Base-by-base conservation (phyloP, 2,888 invertebrate genomes). In the Abscondita cerata region DNA sequence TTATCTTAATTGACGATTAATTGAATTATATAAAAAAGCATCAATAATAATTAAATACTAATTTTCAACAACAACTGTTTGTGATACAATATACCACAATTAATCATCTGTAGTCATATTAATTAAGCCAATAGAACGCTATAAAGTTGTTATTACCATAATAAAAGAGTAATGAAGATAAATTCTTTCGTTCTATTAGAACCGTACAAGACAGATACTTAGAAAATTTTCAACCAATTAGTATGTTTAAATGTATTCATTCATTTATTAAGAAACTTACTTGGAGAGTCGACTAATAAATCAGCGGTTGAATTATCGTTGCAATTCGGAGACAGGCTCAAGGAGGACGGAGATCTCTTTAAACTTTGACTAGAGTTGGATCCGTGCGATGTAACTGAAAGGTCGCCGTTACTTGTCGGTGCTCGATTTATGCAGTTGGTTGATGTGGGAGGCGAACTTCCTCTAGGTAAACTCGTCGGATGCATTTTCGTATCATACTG, bases 231-330 rank as follows among this genome's bases (percentile, higher is more conserved):
- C 15, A 50, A 56, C 18, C 34, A 52, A 25, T 25, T 25, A 25
- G 25, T 25, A 4, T 25, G 25, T 25, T 25, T 25, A 25, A 25
- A 25, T 25, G 25, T 6, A 25, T 25, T 25, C 25, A 25, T 25
- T 25, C 25, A 55, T 6, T 41, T 56, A 5, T 56, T 34, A 33
- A 25, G 40, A 41, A 20, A 88, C 91, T 89, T 87, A 93, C 93
- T 92, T 80, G 93, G 92, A 55, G 92, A 92, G 82, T 93, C 92
- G 75, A 90, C 89, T 46, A 92, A 85, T 68, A 92, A 83, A 82
- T 93, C 92, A 41, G 82, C 82, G 12, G 84, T 84, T 12, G 84
- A 84, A 66, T 87, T 89, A 44, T 87, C 86, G 25, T 88, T 88
- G 66, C 86, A 84, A 64, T 81, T 82, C 12, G 85, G 84, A 38